phyloP scores from a whole-genome alignment of 1,140 invertebrate genomes.

The Pseudoatta argentina region DNA sequence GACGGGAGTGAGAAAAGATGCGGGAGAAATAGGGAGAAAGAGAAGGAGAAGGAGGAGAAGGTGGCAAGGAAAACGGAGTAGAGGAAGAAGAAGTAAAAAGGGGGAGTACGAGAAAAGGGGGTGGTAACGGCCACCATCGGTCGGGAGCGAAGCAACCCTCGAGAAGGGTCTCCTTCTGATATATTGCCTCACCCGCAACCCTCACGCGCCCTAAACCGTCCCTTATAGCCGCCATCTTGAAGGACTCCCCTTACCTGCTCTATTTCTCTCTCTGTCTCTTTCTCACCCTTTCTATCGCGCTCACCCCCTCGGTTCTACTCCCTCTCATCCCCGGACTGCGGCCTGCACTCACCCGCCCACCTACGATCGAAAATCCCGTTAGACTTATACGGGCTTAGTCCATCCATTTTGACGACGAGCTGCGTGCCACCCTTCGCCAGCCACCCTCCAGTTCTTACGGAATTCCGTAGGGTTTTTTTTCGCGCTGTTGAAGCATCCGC shows the following conservation, averaged over 20 bases:
- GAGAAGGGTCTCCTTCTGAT: constrained; percentile 78
- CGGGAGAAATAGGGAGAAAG: constrained; percentile 52
- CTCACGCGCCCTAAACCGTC: constrained; percentile 84
- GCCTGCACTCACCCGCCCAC: constrained; percentile 78
- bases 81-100: constrained; percentile 62
- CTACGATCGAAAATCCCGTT: constrained; percentile 86
- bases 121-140: constrained; percentile 80
- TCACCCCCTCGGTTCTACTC: constrained; percentile 65
- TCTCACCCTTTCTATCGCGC: constrained; percentile 60
- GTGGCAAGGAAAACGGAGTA: constrained; percentile 57
- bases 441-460: constrained; percentile 63
- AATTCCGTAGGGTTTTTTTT: constrained; percentile 69
- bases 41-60: constrained; percentile 54
- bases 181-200: constrained; percentile 83
- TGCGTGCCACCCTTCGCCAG: constrained; percentile 74
- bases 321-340: constrained; percentile 67
- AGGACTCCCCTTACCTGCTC: constrained; percentile 78
- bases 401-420: constrained; percentile 85
- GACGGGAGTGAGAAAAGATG: constrained; percentile 56
- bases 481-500: constrained; percentile 42
- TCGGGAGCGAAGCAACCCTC: constrained; percentile 70
- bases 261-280: constrained; percentile 59
- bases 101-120: constrained; percentile 64
- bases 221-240: constrained; percentile 86
- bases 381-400: constrained; percentile 86